Base-by-base conservation (phyloP, 2,797 vertebrate species). In the Anomalospiza imberbis region DNA sequence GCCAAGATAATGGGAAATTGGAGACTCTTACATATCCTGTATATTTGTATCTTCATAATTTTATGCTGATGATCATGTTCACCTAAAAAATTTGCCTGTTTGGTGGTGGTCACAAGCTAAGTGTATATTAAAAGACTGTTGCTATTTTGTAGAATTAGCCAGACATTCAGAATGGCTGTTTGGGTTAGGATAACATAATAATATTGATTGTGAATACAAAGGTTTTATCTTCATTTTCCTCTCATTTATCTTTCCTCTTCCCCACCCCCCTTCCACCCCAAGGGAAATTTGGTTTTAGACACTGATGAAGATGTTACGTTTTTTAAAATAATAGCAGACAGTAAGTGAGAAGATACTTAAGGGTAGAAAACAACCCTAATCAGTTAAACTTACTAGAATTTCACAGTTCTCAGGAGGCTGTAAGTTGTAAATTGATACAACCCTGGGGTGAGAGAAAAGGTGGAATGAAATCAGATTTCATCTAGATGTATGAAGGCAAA, bases 401-500 rank as follows among this genome's bases (percentile, higher is more conserved):
- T 91, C 70, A 88, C 38, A 77, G 51, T 85, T 90, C 82, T 91
- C 80, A 75, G 58, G 88, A 75, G 80, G 24, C 80, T 94, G 21
- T 54, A 74, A 78, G 62, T 42, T 87, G 54, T 65, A 85, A 92
- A 80, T 58, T 78, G 66, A 51, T 94, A 79, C 26, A 66, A 1
- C 31, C 24, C 62, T 55, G 31, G n/a, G 31, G 44, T 75, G 44
- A 81, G 34, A 85, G 53, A 82, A 93, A 55, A 73, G 42, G n/a
- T 50, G 58, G 62, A 81, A 79, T 53, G 19, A 90, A 91, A 86
- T 55, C 48, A 57, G 63, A 82, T 86, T 88, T 58, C n/a, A 21
- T 90, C 17, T 62, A 73, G 73, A 66, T 73, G 12, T 81, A 12
- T 75, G 70, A 55, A 75, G 55, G 74, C 44, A 84, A 95, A 91